phyloP scores from a whole-genome alignment of 2,113 vertebrate species.

The Crotalus viridis region DNA sequence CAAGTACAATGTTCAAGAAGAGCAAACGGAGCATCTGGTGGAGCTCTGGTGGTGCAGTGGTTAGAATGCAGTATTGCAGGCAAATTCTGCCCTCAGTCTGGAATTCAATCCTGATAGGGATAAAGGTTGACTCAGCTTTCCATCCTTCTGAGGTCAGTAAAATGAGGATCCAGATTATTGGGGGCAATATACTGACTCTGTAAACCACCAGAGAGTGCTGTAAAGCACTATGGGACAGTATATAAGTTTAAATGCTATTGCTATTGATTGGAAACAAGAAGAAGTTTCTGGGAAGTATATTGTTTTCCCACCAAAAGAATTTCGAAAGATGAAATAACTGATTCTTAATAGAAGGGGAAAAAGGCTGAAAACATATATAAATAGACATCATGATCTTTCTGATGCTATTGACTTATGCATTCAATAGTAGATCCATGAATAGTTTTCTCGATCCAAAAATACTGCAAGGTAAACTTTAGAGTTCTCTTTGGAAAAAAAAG shows the following conservation, averaged over 20 bases:
- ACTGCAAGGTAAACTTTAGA: background rate
- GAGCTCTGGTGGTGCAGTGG: background rate
- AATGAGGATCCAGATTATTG: background rate
- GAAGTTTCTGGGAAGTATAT: background rate
- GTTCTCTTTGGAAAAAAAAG: background rate
- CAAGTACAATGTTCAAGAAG: background rate
- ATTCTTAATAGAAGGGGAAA: background rate
- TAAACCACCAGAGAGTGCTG: background rate
- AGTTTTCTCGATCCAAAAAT: background rate
- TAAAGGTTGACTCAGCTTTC: background rate
- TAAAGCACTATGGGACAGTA: background rate
- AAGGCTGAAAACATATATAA: background rate
- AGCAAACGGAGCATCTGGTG: background rate
- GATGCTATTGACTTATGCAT: background rate
- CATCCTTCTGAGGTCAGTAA: background rate
- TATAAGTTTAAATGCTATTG: background rate
- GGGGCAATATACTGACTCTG: background rate
- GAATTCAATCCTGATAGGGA: background rate
- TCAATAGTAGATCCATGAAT: background rate
- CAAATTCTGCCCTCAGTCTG: background rate
- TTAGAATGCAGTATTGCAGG: background rate
- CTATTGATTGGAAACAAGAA: background rate
- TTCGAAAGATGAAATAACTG: background rate
- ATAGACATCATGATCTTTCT: background rate
- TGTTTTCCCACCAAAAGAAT: background rate